These are phyloP conservation scores for Amyelois transitella DNA, from an alignment of 1,140 invertebrate species.

Conservation along the genomic window DNA sequence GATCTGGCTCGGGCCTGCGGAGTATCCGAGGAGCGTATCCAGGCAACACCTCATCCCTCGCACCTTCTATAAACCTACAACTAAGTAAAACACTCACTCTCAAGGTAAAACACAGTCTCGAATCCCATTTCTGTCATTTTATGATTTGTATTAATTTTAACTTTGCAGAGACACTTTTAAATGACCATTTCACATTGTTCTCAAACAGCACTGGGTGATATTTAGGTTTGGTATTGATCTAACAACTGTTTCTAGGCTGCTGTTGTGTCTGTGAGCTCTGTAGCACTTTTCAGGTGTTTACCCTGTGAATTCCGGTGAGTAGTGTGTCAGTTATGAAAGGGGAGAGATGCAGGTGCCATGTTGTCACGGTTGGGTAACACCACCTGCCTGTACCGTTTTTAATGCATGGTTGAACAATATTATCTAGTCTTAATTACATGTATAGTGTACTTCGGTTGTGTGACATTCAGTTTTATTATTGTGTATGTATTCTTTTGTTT, in stretches of 20 bases:
- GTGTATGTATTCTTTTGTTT: not conserved
- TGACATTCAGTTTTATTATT: not conserved
- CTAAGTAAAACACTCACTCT: slow-evolving; percentile 65
- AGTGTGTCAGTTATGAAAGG: slow-evolving; percentile 35
- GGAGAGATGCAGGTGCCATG: slow-evolving; percentile 51
- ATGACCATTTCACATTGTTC: slow-evolving; percentile 30
- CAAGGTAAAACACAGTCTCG: slow-evolving; percentile 73
- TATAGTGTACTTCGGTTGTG: not conserved
- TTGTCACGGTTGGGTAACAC: slow-evolving; percentile 44
- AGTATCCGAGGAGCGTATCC: slow-evolving; percentile 59
- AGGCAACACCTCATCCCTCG: slow-evolving; percentile 61
- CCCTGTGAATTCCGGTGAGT: slow-evolving; percentile 21
- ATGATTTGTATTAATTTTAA: slow-evolving; percentile 21
- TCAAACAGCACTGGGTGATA: slow-evolving; percentile 29
- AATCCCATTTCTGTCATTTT: slow-evolving; percentile 72
- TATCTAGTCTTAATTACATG: slow-evolving; percentile 15
- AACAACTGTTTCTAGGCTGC: slow-evolving; percentile 59
- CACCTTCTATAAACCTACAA: slow-evolving; percentile 36
- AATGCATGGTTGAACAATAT: slow-evolving; percentile 55
- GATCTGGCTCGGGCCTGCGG: slow-evolving; percentile 53
- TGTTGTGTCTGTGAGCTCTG: slow-evolving; percentile 23
- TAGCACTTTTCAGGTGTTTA: slow-evolving; percentile 22
- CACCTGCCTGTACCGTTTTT: slow-evolving; percentile 52
- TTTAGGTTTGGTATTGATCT: slow-evolving; percentile 52
- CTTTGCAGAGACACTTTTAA: slow-evolving; percentile 23